Evolutionary conservation across 2,113 vertebrate species (phyloP).

Genomic region (Jaculus jaculus): DNA sequence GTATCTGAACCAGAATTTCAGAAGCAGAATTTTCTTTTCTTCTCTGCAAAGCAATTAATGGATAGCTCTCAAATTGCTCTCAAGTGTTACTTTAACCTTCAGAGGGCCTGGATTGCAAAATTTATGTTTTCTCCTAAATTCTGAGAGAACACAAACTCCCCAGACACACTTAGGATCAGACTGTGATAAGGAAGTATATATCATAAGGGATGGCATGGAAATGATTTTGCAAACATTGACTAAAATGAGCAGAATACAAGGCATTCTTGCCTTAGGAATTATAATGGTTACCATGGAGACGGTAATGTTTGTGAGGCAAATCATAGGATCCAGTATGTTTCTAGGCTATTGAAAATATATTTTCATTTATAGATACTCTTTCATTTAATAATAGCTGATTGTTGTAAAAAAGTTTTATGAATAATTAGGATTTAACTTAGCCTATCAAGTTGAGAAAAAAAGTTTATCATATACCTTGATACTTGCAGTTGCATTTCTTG

Average conservation of each 20-base stretch:
- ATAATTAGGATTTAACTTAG: slow-evolving; percentile 51
- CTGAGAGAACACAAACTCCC: neutral
- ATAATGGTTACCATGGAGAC: slow-evolving; percentile 40
- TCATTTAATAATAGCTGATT: slow-evolving; percentile 39
- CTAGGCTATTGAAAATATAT: slow-evolving; percentile 36
- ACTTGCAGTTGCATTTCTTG: slow-evolving; percentile 41
- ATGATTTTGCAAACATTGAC: slow-evolving; percentile 9
- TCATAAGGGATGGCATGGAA: neutral
- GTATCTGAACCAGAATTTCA: slow-evolving; percentile 3
- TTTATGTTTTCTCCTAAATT: slow-evolving; percentile 13
- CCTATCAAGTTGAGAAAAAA: slow-evolving; percentile 31
- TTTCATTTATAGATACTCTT: slow-evolving; percentile 41
- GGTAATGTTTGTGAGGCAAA: slow-evolving; percentile 46
- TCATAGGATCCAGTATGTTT: slow-evolving; percentile 4
- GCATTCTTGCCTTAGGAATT: neutral
- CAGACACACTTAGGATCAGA: neutral
- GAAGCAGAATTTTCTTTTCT: neutral
- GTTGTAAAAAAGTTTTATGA: slow-evolving; percentile 46
- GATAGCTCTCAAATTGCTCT: slow-evolving; percentile 3
- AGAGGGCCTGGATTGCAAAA: slow-evolving; percentile 9
- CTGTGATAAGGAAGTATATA: slow-evolving; percentile 36
- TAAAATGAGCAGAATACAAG: slow-evolving; percentile 22
- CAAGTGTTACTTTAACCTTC: slow-evolving; percentile 45
- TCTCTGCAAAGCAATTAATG: slow-evolving; percentile 38
- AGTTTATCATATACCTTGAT: neutral